These are phyloP conservation scores for Paraescarpia echinospica DNA, from an alignment of 1,140 invertebrate species.

Conservation along the genomic window DNA sequence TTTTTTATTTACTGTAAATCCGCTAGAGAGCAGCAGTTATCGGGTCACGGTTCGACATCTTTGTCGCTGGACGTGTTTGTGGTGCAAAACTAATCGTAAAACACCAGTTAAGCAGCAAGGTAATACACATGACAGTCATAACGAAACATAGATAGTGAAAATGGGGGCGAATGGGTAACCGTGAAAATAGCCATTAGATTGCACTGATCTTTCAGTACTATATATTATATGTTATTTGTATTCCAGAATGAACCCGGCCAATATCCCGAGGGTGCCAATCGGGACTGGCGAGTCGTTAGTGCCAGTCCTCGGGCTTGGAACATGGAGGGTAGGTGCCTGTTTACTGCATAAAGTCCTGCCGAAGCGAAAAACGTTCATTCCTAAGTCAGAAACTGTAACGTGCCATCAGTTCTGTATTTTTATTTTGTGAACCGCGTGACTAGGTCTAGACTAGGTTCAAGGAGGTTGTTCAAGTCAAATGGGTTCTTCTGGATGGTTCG, in stretches of 20 bases:
- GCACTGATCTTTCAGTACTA: neutral
- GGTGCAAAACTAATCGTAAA: no score
- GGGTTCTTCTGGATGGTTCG: no score
- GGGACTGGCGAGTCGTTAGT: neutral
- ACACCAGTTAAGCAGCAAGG: neutral
- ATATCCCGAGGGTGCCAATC: neutral
- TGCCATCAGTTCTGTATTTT: no score
- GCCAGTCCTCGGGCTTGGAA: neutral
- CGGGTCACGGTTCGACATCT: neutral
- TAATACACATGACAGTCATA: neutral
- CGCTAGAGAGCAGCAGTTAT: neutral
- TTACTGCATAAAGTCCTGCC: neutral
- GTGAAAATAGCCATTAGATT: neutral
- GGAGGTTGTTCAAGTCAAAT: no score
- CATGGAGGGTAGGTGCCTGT: neutral
- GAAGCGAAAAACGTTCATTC: neutral
- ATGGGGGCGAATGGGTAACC: no score
- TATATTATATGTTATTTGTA: neutral
- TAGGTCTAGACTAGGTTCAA: no score
- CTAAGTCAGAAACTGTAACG: no score
- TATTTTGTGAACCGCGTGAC: no score
- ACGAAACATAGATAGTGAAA: neutral
- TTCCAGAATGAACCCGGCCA: neutral
- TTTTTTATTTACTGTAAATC: neutral
- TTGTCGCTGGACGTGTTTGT: neutral